phyloP scores from a whole-genome alignment of 2,888 invertebrate species.

The Ceramica pisi region DNA sequence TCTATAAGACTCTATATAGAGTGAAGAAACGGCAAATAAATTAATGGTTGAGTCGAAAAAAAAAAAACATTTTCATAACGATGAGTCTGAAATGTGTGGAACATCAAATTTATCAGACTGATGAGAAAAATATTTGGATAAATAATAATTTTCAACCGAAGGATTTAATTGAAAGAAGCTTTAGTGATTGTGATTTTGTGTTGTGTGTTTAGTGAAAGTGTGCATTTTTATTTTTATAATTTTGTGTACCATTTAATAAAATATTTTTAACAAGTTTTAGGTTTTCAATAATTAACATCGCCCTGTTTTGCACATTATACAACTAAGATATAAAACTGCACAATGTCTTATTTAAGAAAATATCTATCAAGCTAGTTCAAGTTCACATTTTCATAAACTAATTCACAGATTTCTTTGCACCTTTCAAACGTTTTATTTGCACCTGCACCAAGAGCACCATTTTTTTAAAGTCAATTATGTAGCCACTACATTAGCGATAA shows the following conservation, averaged over 20 bases:
- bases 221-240: constrained; percentile 56
- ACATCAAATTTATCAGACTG: not conserved
- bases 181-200: constrained; percentile 7
- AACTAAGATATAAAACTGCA: constrained; percentile 17
- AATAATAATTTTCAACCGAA: not conserved
- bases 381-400: not conserved
- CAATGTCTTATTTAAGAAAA: not conserved
- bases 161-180: not conserved
- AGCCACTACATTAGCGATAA: not conserved
- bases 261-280: constrained; percentile 32
- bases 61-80: not conserved
- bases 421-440: constrained; percentile 46
- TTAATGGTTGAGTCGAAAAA: not conserved
- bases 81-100: not conserved
- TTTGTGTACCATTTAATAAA: constrained; percentile 52
- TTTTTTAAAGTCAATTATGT: constrained; percentile 4
- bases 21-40: not conserved
- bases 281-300: constrained; percentile 31
- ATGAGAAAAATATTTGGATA: not conserved
- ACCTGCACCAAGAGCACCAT: constrained; percentile 44
- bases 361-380: not conserved
- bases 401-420: constrained; percentile 35
- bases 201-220: constrained; percentile 38
- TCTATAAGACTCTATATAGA: not conserved
- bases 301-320: constrained; percentile 30